Percentiles rank a stretch among this genome's conserved stretches.
Conservation (phyloP, 2,797 vertebrate species). For the Carcharodon carcharias region DNA sequence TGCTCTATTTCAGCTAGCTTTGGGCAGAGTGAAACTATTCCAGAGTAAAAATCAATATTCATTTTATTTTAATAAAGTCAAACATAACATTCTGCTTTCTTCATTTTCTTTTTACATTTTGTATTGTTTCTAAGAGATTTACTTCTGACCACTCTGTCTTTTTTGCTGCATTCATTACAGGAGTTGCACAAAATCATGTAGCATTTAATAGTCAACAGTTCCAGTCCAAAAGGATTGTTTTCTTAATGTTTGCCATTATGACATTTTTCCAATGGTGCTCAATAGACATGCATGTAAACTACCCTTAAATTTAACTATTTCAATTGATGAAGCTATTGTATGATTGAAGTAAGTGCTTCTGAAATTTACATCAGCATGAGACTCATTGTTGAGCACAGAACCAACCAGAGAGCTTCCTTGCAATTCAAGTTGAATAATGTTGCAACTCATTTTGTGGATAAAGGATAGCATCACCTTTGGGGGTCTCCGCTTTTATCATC, state of each 20-base stretch:
- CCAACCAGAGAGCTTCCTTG: background rate
- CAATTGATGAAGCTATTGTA: background rate
- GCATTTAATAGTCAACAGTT: background rate
- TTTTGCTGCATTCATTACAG: background rate
- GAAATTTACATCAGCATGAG: background rate
- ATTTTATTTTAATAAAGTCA: slow-evolving; percentile 9
- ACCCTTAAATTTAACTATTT: background rate
- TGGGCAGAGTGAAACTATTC: background rate
- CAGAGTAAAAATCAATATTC: background rate
- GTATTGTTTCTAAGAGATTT: background rate
- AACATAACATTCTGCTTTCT: background rate
- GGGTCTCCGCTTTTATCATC: background rate
- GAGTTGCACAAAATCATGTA: background rate
- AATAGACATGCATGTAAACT: background rate
- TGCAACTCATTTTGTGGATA: background rate
- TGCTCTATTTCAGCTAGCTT: background rate
- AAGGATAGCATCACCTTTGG: background rate
- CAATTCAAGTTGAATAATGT: background rate
- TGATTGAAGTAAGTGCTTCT: background rate
- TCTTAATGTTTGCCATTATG: background rate
- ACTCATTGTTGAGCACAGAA: background rate
- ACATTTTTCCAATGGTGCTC: background rate
- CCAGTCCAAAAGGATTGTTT: background rate
- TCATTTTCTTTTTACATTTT: background rate
- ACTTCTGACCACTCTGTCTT: background rate